Percentiles rank a stretch among this genome's conserved stretches.
Evolutionary conservation across 2,888 invertebrate species (phyloP).

Genomic region (Yponomeuta cagnagella): DNA sequence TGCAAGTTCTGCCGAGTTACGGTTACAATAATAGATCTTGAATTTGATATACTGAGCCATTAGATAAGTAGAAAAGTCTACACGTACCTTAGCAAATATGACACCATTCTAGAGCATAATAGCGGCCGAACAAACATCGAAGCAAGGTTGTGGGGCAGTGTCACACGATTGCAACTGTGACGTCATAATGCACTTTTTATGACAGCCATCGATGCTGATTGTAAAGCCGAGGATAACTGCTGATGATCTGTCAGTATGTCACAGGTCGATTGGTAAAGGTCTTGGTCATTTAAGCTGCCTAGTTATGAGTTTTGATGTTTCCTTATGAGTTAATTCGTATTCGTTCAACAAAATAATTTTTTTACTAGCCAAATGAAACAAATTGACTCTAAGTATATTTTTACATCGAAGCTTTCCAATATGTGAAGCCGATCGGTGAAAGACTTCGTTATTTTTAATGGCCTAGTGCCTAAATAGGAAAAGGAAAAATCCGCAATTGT

Average conservation of each 20-base stretch:
- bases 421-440: no score
- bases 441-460: neutral
- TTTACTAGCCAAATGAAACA: no score
- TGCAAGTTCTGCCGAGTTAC: no score
- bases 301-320: neutral
- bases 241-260: neutral
- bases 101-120: neutral
- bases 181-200: neutral
- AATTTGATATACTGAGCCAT: no score
- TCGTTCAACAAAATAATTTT: no score
- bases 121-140: neutral
- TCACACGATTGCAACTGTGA: neutral
- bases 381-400: no score
- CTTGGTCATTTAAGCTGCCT: neutral
- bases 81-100: neutral
- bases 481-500: no score
- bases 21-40: no score
- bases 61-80: neutral
- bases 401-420: no score
- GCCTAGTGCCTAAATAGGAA: neutral
- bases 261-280: neutral
- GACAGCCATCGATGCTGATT: neutral
- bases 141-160: neutral
- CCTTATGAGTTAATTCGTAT: no score
- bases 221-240: neutral